phyloP scores from a whole-genome alignment of 2,113 vertebrate genomes.

The Gasterosteus aculeatus region DNA sequence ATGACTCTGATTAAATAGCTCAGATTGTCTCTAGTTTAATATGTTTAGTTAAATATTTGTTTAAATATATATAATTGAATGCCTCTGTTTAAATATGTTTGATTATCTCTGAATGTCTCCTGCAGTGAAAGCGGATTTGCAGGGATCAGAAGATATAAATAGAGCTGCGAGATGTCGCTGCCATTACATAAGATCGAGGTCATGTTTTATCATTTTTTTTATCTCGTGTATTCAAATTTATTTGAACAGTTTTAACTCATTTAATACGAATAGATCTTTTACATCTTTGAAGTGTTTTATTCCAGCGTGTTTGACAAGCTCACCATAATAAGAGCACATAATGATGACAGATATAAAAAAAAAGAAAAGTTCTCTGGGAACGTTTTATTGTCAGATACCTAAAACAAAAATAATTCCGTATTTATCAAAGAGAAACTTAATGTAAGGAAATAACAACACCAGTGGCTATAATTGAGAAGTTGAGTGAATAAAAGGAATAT shows the following conservation, averaged over 20 bases:
- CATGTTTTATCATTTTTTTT: background rate
- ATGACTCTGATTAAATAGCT: too few relatives aligned
- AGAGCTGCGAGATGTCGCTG: slow-evolving; percentile 59
- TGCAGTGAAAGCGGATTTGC: slow-evolving; percentile 39
- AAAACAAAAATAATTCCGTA: too few relatives aligned
- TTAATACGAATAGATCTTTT: background rate
- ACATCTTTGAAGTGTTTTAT: background rate
- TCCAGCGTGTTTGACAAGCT: slow-evolving; percentile 7
- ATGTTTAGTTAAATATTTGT: too few relatives aligned
- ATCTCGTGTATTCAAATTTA: background rate
- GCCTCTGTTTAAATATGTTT: background rate
- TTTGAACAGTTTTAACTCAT: background rate
- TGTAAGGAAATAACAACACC: too few relatives aligned
- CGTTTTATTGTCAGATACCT: too few relatives aligned
- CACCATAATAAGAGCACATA: background rate
- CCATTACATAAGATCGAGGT: slow-evolving; percentile 10
- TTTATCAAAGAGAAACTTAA: too few relatives aligned
- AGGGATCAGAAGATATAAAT: slow-evolving; percentile 59
- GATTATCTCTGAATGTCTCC: too few relatives aligned
- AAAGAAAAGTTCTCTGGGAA: background rate
- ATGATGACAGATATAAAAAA: background rate
- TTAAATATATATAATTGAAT: background rate
- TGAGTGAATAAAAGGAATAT: too few relatives aligned
- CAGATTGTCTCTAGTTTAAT: too few relatives aligned
- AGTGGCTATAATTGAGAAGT: too few relatives aligned